Evolutionary conservation across 2,797 vertebrate species (phyloP).

Genomic region (Aratinga solstitialis): DNA sequence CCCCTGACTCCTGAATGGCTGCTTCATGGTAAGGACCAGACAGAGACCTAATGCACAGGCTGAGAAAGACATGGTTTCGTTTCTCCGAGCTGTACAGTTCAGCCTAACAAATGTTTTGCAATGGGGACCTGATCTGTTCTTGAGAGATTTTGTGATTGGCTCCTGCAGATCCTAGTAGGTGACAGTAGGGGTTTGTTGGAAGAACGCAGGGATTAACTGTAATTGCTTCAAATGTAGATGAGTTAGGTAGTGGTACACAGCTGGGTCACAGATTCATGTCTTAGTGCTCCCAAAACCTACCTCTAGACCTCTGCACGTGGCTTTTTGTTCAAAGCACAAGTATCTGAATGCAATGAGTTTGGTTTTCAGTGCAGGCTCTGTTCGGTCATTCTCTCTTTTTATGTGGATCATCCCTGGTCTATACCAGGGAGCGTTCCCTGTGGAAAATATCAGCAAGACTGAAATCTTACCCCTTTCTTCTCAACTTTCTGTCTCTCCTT

Average conservation of each 20-base stretch:
- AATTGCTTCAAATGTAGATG: not conserved
- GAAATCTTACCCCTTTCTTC: not conserved
- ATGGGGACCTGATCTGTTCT: not conserved
- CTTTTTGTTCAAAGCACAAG: not conserved
- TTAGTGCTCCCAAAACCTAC: not conserved
- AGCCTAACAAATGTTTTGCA: not conserved
- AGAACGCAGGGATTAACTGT: not conserved
- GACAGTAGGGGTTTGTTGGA: not conserved
- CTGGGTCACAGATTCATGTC: not conserved
- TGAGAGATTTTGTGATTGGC: not conserved
- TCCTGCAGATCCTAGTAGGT: not conserved
- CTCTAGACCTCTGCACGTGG: not conserved
- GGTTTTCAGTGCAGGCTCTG: not conserved
- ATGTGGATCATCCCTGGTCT: too few species aligned
- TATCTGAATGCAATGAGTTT: not conserved
- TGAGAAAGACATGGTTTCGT: not conserved
- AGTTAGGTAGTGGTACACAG: not conserved
- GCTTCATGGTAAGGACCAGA: not conserved
- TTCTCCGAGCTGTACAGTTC: not conserved
- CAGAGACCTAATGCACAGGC: not conserved
- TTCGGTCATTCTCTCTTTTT: not conserved
- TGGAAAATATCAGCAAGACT: not conserved
- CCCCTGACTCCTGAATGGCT: not conserved
- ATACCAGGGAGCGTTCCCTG: not conserved
- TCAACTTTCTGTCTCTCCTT: not conserved